Evolutionary conservation across 2,113 vertebrate species (phyloP).

Genomic region (Elanus axillaris): DNA sequence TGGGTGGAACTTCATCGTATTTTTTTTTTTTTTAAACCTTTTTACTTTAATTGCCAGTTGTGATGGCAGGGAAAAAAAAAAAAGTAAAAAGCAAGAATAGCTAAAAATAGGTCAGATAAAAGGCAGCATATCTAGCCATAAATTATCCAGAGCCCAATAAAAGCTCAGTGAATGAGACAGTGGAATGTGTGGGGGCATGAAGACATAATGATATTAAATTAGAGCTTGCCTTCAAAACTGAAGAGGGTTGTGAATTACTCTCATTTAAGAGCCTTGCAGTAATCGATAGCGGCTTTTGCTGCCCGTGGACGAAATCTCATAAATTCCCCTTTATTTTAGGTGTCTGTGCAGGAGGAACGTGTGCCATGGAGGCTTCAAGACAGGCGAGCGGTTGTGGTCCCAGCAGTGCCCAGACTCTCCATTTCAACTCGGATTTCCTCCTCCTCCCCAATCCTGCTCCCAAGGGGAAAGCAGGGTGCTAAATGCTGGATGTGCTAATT

Average conservation of each 20-base stretch:
- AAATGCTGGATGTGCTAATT: not conserved
- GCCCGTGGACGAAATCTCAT: slow-evolving; percentile 40
- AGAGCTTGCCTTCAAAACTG: slow-evolving; percentile 60
- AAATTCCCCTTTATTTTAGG: slow-evolving; percentile 26
- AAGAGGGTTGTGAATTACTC: slow-evolving; percentile 61
- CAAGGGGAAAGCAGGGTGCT: not conserved
- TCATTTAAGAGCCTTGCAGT: slow-evolving; percentile 39
- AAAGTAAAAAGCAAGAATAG: slow-evolving; percentile 39
- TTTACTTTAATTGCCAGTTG: slow-evolving; percentile 60
- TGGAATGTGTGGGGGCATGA: slow-evolving; percentile 69
- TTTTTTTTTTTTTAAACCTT: not conserved
- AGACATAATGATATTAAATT: slow-evolving; percentile 74
- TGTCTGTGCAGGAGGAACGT: not conserved
- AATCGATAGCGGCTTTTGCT: slow-evolving; percentile 44
- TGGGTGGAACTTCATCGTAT: not conserved
- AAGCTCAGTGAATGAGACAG: slow-evolving; percentile 68
- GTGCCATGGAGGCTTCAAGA: not conserved
- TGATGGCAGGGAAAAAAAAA: slow-evolving; percentile 8
- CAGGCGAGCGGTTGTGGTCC: not conserved
- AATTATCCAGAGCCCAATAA: slow-evolving; percentile 64
- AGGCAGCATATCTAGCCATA: slow-evolving; percentile 61
- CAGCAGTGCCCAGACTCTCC: not conserved
- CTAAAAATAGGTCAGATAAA: slow-evolving; percentile 69
- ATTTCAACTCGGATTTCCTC: not conserved
- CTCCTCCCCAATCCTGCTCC: not conserved